Conservation (phyloP, 2,113 vertebrate genomes). For the Gymnogyps californianus region DNA sequence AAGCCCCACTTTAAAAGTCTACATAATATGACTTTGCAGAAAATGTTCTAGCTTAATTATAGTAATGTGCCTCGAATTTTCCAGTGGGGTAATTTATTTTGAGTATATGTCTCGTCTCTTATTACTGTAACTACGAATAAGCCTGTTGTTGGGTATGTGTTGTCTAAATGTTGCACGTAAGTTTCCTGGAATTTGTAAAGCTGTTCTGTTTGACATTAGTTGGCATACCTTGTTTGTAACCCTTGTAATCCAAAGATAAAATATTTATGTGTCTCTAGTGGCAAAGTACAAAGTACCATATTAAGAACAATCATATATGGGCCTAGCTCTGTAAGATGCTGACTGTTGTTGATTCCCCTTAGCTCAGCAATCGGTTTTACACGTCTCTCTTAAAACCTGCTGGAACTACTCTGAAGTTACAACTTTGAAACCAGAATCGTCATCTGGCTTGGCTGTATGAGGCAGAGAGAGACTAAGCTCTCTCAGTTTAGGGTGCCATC, state of each 20-base stretch:
- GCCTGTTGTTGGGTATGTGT: conserved; percentile 60
- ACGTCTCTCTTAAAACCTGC: not conserved
- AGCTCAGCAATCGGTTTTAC: not conserved
- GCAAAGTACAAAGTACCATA: conserved; percentile 42
- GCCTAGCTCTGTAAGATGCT: conserved; percentile 4
- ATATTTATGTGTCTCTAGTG: conserved; percentile 67
- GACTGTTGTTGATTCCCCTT: not conserved
- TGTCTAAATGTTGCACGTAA: conserved; percentile 48
- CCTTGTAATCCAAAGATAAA: conserved; percentile 65
- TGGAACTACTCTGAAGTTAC: not conserved
- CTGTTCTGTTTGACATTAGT: conserved; percentile 65
- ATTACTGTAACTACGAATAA: conserved; percentile 58
- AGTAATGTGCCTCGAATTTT: conserved; percentile 54
- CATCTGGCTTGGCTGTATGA: not conserved
- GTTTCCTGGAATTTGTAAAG: conserved; percentile 66
- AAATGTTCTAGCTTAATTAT: conserved; percentile 65
- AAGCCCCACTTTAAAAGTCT: conserved; percentile 6
- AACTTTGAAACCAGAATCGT: not conserved
- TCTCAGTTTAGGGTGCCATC: not conserved
- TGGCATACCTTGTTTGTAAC: conserved; percentile 64
- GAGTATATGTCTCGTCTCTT: conserved; percentile 51
- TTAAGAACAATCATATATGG: conserved; percentile 60
- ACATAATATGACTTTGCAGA: conserved; percentile 34
- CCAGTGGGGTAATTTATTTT: conserved; percentile 64
- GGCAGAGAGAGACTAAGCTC: not conserved